Base-by-base conservation (phyloP, 1,140 invertebrate genomes). In the Trachymyrmex septentrionalis region DNA sequence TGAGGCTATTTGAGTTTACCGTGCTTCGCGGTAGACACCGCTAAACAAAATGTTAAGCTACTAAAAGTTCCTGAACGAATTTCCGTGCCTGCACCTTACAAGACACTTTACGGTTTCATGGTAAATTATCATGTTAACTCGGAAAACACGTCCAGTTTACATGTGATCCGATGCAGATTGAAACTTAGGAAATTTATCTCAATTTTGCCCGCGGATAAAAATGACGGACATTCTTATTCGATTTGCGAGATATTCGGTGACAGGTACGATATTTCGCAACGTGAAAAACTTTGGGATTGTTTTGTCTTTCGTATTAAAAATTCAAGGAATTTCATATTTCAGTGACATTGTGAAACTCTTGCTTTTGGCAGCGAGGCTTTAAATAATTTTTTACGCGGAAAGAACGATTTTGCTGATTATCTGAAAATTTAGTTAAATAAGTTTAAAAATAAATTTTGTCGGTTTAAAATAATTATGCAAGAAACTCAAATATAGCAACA, bases 1-100 rank as follows among this genome's bases (percentile, higher is more conserved):
- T 38, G 69, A 50, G 21, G 63, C 69, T 67, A 84, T 67, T 75
- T 66, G 63, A 84, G 44, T 75, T 85, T 66, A 48, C 38, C 34
- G 34, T 63, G 61, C 14, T 44, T 21, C 55, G 27, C 44, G 16
- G n/a, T 63, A 53, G 50, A 84, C 38, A 48, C 24, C 59, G 48
- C 63, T 69, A 50, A 61, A 63, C 59, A 44, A 78, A 85, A 67
- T 85, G 59, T 85, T 77, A 64, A 85, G 72, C 59, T 44, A 85
- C 73, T 44, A 55, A 66, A 85, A 78, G 59, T 73, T 87, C n/a
- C 50, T 38, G 30, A 84, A 84, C 59, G 53, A 67, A 59, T 67
- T 48, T 38, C n/a, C 44, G 64, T 50, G 30, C 21, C 72, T 81
- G 38, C 30, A 44, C 12, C 16, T 84, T 84, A 50, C 57, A 27